phyloP scores from a whole-genome alignment of 2,888 invertebrate genomes.

The Ornithoptera priamus region DNA sequence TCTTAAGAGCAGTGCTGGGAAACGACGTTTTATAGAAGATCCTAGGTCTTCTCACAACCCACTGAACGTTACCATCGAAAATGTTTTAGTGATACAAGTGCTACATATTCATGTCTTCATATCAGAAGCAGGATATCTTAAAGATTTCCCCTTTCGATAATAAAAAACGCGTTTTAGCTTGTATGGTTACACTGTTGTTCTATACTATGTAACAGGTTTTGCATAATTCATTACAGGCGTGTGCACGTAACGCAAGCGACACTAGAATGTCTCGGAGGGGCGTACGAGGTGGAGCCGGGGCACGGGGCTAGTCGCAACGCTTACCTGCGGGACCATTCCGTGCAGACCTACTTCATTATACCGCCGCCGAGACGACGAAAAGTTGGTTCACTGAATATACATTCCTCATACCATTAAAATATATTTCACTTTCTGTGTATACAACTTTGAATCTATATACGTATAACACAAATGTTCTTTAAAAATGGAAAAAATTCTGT shows the following conservation, averaged over 20 bases:
- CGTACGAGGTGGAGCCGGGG: conserved; percentile 94
- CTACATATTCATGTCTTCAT: too few relatives aligned
- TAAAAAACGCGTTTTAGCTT: background rate
- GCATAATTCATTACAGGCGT: conserved; percentile 74
- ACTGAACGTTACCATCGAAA: too few relatives aligned
- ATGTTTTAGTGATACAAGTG: too few relatives aligned
- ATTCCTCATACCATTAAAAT: conserved; percentile 25
- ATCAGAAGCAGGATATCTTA: too few relatives aligned
- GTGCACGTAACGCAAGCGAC: conserved; percentile 93
- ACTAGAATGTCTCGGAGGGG: conserved; percentile 90
- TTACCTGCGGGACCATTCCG: conserved; percentile 90
- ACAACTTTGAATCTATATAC: background rate
- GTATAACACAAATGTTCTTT: background rate
- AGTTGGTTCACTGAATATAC: conserved; percentile 70
- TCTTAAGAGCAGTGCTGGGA: too few relatives aligned
- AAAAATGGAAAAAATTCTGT: background rate
- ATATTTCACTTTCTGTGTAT: conserved; percentile 1
- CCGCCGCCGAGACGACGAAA: conserved; percentile 91
- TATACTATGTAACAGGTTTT: conserved; percentile 5
- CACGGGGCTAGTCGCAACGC: conserved; percentile 91
- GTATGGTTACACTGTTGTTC: too few relatives aligned
- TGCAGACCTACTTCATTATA: conserved; percentile 93
- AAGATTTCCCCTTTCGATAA: too few relatives aligned
- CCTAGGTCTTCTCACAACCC: too few relatives aligned
- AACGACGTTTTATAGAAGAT: too few relatives aligned